Evolutionary conservation across 2,888 invertebrate species (phyloP).

Genomic region (Drosophila tripunctata): DNA sequence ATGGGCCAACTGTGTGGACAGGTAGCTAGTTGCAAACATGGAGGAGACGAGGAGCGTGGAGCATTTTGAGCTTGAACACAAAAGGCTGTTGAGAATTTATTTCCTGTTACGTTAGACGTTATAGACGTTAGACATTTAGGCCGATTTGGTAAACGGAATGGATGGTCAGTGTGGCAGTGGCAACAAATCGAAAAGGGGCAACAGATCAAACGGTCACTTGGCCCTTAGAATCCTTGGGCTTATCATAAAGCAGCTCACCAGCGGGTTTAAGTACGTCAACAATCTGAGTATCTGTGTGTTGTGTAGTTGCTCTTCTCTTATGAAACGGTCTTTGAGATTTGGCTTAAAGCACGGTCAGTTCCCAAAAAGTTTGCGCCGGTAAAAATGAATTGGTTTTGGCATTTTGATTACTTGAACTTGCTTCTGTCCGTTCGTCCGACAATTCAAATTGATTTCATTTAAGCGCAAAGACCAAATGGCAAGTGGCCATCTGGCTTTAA

Average conservation of each 20-base stretch:
- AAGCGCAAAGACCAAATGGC: constrained; percentile 52
- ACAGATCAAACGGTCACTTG: constrained; percentile 69
- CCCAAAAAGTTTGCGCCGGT: not conserved
- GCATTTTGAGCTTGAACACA: constrained; percentile 32
- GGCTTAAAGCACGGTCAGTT: constrained; percentile 6
- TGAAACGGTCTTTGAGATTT: constrained; percentile 27
- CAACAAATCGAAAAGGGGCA: constrained; percentile 52
- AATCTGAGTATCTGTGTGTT: constrained; percentile 11
- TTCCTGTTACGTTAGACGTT: constrained; percentile 72
- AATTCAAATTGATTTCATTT: constrained; percentile 68
- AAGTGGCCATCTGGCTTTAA: constrained; percentile 63
- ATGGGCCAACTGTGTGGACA: too few species aligned
- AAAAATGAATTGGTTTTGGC: constrained; percentile 47
- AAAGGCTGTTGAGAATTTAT: constrained; percentile 74
- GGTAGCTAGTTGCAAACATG: constrained; percentile 7
- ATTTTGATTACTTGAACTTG: constrained; percentile 46
- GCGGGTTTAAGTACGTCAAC: constrained; percentile 52
- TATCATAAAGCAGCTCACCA: constrained; percentile 50
- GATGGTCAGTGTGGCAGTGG: too few species aligned
- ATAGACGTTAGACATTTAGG: constrained; percentile 73
- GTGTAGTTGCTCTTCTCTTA: constrained; percentile 2
- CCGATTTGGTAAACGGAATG: constrained; percentile 58
- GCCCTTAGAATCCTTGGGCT: constrained; percentile 44
- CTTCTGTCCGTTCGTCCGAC: constrained; percentile 6
- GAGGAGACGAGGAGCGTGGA: too few species aligned